Base-by-base conservation (phyloP, 2,113 vertebrate species). In the Orthochromis indermauri region DNA sequence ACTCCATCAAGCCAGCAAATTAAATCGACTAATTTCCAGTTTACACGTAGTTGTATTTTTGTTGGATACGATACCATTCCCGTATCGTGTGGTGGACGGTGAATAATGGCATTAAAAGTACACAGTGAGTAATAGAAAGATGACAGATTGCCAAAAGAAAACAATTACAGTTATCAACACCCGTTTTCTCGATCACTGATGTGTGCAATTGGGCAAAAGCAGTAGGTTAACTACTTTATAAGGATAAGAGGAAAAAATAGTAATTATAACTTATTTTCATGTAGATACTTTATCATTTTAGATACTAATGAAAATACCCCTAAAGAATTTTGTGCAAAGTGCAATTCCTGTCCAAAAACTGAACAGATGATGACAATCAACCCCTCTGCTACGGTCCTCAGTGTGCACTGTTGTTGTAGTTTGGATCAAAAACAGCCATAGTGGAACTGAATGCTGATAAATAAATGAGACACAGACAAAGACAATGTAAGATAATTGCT, bases 51-150 rank as follows among this genome's bases (percentile, higher is more conserved):
- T 37, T 66, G 33, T n/a, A 37, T 66, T 66, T 66, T 66, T 66
- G 61, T 66, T 35, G 31, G 10, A 66, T 66, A 19, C 31, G 35
- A 35, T 66, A 66, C 10, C 6, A n/a, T 35, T n/a, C 31, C 0
- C 0, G 0, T 35, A n/a, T 66, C 0, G 1, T 35, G 31, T 66
- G 10, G 59, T 12, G 59, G 31, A n/a, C 6, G 10, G 59, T 63
- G 31, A 66, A 66, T 66, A 68, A 40, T 40, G 33, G 7, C 35
- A 68, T 71, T 14, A 71, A 71, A 71, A 14, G 0, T 24, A 71
- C 3, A 71, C 66, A 42, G 0, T 42, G n/a, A 71, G 35, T 71
- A 2, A 71, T 14, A 42, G 35, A 21, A 71, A 71, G 12, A 71
- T 42, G 35, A 1, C 35, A 16, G 35, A 42, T 42, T 71, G 11